Conservation (phyloP, 2,888 invertebrate genomes). For the Ischnura elegans region DNA sequence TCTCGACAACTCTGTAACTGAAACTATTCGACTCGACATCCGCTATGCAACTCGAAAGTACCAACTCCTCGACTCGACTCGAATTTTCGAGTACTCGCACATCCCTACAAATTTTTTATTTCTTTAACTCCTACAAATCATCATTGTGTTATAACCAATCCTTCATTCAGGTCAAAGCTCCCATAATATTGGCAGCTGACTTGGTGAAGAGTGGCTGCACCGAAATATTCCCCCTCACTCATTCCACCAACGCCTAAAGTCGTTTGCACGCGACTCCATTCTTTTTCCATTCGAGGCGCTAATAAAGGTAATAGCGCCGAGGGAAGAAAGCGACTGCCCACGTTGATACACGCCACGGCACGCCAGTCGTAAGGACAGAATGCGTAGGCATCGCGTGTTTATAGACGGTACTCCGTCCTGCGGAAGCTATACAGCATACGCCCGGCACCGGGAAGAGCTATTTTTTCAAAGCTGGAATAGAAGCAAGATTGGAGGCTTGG, state of each 20-base stretch:
- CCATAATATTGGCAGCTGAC: no score
- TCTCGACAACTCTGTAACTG: no score
- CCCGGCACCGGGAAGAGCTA: neutral
- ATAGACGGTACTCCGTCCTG: neutral
- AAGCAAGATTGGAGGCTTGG: neutral
- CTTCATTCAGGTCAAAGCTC: no score
- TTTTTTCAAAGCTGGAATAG: neutral
- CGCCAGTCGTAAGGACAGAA: neutral
- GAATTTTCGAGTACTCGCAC: no score
- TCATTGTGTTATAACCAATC: no score
- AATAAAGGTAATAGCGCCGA: neutral
- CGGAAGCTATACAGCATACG: neutral
- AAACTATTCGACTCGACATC: no score
- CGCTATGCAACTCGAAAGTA: no score
- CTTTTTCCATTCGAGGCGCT: neutral
- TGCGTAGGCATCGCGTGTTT: conserved; percentile 25
- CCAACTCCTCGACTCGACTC: no score
- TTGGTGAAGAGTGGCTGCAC: neutral
- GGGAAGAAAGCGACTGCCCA: neutral
- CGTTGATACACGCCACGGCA: neutral
- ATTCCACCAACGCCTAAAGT: neutral
- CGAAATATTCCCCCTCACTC: no score
- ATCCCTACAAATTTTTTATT: no score
- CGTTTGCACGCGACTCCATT: neutral
- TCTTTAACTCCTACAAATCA: no score